Base-by-base conservation (phyloP, 2,888 invertebrate genomes). In the Synergus gifuensis region DNA sequence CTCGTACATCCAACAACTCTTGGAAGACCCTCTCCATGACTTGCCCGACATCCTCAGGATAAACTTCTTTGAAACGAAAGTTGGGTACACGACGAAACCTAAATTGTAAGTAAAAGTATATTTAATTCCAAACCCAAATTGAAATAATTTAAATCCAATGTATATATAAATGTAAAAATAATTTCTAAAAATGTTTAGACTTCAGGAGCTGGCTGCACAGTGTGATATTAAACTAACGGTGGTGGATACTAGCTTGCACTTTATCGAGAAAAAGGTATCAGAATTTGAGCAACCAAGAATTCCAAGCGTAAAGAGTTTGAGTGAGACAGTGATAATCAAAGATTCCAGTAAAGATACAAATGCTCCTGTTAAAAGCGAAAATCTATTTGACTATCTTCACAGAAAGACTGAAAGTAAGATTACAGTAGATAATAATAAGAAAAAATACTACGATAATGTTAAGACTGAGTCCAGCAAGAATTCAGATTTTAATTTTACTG, bases 221-320 rank as follows among this genome's bases (percentile, higher is more conserved):
- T 90, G 88, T 63, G 85, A 84, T 0, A 86, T 91, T 3, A 76
- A 87, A 28, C 67, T 91, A 28, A 76, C 88, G 40, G 76, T 90
- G 16, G 62, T 87, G 2, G 85, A 91, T 73, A 84, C 85, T 0
- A 88, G 85, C 76, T 80, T 91, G 46, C 89, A 91, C 63, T 92
- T 89, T 64, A 42, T 91, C 3, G 90, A 91, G 46, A 91, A 91
- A 82, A 79, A 87, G 42, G 88, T 91, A 7, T 79, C 89, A 1
- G 80, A 83, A 14, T 90, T 88, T 76, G 86, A 89, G 66, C 87
- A 85, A 66, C 40, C 81, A 12, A 81, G 78, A 78, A 80, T 88
- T 69, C 82, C 86, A 42, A 85, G 66, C 60, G 12, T 86, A 4
- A 49, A 84, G n/a, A 85, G 87, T 82, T 80, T 87, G 36, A 86